These are phyloP conservation scores for Dreissena polymorpha DNA, from an alignment of 1,140 invertebrate genomes.

Conservation along the genomic window DNA sequence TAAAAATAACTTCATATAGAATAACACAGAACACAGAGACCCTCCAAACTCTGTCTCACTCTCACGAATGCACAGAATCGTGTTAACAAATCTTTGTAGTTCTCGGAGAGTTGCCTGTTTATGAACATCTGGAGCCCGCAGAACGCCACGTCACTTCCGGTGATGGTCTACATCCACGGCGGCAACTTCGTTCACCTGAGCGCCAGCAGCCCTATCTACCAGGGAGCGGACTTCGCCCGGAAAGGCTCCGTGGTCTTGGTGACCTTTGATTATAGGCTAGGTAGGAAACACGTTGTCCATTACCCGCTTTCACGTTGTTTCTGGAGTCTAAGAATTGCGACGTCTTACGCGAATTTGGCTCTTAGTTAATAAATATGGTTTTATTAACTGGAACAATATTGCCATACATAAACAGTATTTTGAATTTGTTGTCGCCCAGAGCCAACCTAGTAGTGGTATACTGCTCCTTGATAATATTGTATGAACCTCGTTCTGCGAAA, in stretches of 20 bases:
- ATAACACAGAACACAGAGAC: too few relatives aligned
- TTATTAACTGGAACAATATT: not conserved
- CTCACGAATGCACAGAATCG: too few relatives aligned
- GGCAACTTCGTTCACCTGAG: conserved; percentile 69
- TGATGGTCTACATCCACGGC: conserved; percentile 72
- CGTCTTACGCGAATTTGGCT: not conserved
- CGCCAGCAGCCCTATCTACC: conserved; percentile 62
- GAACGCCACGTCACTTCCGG: conserved; percentile 47
- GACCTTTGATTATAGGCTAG: conserved; percentile 81
- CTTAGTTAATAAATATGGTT: not conserved
- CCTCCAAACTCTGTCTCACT: too few relatives aligned
- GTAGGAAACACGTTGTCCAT: conserved; percentile 62
- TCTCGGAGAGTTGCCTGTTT: conserved; percentile 73
- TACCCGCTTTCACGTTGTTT: conserved; percentile 35
- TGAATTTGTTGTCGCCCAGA: too few relatives aligned
- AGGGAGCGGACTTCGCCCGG: conserved; percentile 72
- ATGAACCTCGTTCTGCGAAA: too few relatives aligned
- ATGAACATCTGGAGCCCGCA: conserved; percentile 70
- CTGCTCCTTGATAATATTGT: too few relatives aligned
- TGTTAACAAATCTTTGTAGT: conserved; percentile 64
- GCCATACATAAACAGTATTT: too few relatives aligned
- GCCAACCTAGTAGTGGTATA: too few relatives aligned
- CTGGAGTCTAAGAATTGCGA: not conserved
- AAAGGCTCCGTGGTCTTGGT: conserved; percentile 80
- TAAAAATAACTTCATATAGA: too few relatives aligned